Evolutionary conservation across 2,888 invertebrate species (phyloP).

Genomic region (Pristionchus fissidentatus): DNA sequence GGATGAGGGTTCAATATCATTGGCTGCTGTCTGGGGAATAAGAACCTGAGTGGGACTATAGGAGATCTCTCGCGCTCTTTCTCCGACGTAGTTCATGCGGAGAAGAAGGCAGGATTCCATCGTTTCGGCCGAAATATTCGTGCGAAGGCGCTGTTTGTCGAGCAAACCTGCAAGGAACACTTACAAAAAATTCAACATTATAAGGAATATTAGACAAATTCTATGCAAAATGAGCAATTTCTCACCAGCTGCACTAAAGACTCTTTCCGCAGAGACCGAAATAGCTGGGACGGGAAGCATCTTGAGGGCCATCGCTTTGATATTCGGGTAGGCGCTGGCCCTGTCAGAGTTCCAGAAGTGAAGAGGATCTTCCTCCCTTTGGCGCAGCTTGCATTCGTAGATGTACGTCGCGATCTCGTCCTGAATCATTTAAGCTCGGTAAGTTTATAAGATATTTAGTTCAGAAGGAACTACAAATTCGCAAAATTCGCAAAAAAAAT

Average conservation of each 20-base stretch:
- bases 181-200: background rate
- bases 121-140: background rate
- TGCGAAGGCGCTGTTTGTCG: conserved; percentile 19
- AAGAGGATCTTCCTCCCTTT: background rate
- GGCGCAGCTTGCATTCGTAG: background rate
- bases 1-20: background rate
- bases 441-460: background rate
- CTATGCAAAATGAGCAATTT: background rate
- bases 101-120: conserved; percentile 2
- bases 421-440: background rate
- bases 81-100: background rate
- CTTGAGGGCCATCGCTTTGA: conserved; percentile 16
- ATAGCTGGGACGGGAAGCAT: background rate
- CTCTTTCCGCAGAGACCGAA: conserved; percentile 19
- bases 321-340: background rate
- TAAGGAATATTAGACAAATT: background rate
- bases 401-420: background rate
- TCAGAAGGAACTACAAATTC: background rate
- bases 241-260: background rate
- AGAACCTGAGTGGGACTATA: background rate
- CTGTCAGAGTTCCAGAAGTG: background rate
- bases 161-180: background rate
- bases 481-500: too few species aligned
- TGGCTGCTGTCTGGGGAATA: background rate
- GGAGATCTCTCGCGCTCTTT: background rate